phyloP scores from a whole-genome alignment of 92 coral and sea anemone genomes.

The Nematostella vectensis region DNA sequence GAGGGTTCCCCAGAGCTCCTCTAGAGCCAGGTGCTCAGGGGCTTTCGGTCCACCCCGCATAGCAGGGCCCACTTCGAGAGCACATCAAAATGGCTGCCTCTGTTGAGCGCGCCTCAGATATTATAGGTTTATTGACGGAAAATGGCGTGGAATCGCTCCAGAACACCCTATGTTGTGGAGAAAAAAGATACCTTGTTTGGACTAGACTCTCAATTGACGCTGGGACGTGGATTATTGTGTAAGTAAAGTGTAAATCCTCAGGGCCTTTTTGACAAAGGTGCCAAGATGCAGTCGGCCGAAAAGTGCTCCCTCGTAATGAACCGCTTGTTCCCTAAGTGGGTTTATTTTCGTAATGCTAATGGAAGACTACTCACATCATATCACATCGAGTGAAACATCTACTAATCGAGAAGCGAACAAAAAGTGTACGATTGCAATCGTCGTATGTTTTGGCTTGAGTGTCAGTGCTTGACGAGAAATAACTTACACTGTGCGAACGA shows the following conservation, averaged over 20 bases:
- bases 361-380: too few species aligned
- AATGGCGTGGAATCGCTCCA: constrained; percentile 67
- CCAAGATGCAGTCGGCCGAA: constrained; percentile 1
- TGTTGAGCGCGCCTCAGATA: constrained; percentile 46
- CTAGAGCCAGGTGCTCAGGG: too few species aligned
- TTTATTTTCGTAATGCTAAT: background rate
- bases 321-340: background rate
- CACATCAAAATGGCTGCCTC: constrained; percentile 64
- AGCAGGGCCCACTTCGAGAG: background rate
- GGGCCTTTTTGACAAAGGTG: constrained; percentile 19
- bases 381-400: too few species aligned
- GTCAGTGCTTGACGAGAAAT: too few species aligned
- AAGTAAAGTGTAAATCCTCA: constrained; percentile 8
- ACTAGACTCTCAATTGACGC: constrained; percentile 59
- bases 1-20: too few species aligned
- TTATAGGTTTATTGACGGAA: constrained; percentile 43
- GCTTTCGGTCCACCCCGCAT: background rate
- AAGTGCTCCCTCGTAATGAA: background rate
- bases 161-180: constrained; percentile 41
- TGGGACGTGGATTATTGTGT: constrained; percentile 70
- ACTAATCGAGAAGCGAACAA: too few species aligned
- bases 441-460: too few species aligned
- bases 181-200: constrained; percentile 61
- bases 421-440: too few species aligned
- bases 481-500: too few species aligned